Evolutionary conservation across 2,113 vertebrate species (phyloP), one percentile per base, ranked within the genome.

Genomic region (Oxyruncus cristatus): DNA sequence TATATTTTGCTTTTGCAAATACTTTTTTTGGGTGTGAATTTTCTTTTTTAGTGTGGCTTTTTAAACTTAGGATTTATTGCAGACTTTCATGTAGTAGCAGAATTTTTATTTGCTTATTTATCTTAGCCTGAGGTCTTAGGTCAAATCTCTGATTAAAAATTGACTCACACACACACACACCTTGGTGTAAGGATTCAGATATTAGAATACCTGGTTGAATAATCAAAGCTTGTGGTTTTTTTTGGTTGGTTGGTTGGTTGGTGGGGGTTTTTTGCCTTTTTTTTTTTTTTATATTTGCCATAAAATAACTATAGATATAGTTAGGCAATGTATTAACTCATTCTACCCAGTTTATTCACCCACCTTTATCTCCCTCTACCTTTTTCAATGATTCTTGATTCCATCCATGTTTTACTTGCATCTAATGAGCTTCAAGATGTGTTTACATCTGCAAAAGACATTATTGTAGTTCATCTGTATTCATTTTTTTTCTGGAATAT

Each of bases 61-160:
- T 96, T 96, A 35, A 83, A 72, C 68, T n/a, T 91, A 83, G 92
- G 95, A 94, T 85, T 92, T 96, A 30, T 39, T 85, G 47, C 55
- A 80, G 8, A 28, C 7, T 85, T 20, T 52, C 12, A 56, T 50
- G 23, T 1, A 53, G 14, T 19, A 82, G 13, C 2, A 76, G 9
- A 78, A 61, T 7, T 35, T 33, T 49, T 50, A 4, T 85, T 89
- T 59, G 1, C 2, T 53, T 68, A 17, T 52, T n/a, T 49, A 8
- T n/a, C 32, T 55, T 78, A 49, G 3, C 2, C 5, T 11, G 4
- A 78, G 8, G 3, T 53, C 26, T 62, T 52, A 67, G 37, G 77
- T 65, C 3, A 87, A 84, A n/a, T 50, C 11, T 78, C 7, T 47
- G 12, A 28, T 42, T 72, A 74, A 63, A 59, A 88, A 63, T 30